A percentile compares a stretch with the other conserved stretches of the same genome.
Conservation (phyloP, 2,888 invertebrate genomes). For the Belgica antarctica region DNA sequence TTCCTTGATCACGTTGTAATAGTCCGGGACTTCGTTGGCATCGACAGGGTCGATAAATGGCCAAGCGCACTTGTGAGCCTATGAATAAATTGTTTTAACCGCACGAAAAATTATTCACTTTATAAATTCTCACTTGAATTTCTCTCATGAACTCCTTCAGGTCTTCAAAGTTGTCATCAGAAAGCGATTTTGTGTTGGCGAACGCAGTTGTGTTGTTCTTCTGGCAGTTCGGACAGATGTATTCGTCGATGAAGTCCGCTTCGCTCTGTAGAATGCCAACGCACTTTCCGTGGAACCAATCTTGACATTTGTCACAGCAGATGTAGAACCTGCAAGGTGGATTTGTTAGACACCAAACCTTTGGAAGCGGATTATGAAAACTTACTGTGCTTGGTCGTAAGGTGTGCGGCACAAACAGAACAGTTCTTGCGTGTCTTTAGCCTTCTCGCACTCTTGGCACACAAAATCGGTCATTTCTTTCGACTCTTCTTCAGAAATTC, state of each 20-base stretch:
- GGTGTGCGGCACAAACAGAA: conserved; percentile 96
- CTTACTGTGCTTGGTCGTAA: conserved; percentile 93
- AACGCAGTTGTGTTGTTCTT: conserved; percentile 83
- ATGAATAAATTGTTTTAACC: conserved; percentile 46
- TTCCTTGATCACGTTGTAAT: conserved; percentile 92
- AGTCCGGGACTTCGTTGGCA: conserved; percentile 92
- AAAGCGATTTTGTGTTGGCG: conserved; percentile 84
- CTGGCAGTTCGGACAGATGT: conserved; percentile 94
- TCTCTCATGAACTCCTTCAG: conserved; percentile 84
- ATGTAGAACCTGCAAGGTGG: conserved; percentile 98
- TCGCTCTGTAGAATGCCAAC: conserved; percentile 92
- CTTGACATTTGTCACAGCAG: conserved; percentile 97
- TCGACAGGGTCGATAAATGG: conserved; percentile 98
- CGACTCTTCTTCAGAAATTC: conserved; percentile 87
- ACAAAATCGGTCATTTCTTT: conserved; percentile 87
- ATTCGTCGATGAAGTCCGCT: conserved; percentile 92
- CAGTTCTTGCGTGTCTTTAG: conserved; percentile 84
- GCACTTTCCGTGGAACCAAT: conserved; percentile 98
- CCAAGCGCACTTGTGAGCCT: conserved; percentile 95
- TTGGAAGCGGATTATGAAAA: conserved; percentile 53
- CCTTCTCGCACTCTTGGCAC: conserved; percentile 80
- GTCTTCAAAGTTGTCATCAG: conserved; percentile 75
- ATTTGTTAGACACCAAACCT: not conserved
- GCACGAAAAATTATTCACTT: conserved; percentile 43
- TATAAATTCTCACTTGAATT: conserved; percentile 69